Evolutionary conservation across 2,888 invertebrate genomes (phyloP).

Genomic region (Folsomia manolachei): DNA sequence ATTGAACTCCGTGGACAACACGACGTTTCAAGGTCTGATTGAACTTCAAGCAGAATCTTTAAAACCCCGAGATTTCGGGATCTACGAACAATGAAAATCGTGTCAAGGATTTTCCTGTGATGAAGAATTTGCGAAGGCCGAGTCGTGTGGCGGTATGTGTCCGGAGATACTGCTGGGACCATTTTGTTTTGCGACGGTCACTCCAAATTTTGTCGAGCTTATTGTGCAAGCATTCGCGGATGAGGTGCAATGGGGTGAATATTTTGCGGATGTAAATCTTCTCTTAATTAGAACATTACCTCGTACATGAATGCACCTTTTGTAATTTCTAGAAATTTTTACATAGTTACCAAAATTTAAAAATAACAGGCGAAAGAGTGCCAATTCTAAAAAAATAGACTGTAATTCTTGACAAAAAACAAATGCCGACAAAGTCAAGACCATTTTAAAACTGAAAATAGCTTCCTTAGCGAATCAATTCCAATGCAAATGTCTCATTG

Average conservation of each 20-base stretch:
- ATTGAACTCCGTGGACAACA: constrained; percentile 31
- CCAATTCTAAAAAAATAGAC: too few species aligned
- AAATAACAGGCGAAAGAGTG: too few species aligned
- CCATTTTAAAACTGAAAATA: too few species aligned
- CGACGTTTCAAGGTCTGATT: constrained; percentile 30
- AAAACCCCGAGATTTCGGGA: constrained; percentile 33
- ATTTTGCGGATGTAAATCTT: constrained; percentile 35
- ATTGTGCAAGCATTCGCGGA: constrained; percentile 38
- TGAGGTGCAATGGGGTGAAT: constrained; percentile 38
- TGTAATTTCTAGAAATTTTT: too few species aligned
- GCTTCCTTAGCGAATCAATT: too few species aligned
- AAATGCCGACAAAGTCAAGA: too few species aligned
- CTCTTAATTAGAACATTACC: too few species aligned
- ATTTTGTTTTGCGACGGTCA: constrained; percentile 31
- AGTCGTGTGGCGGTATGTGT: constrained; percentile 35
- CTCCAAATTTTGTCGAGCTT: constrained; percentile 32
- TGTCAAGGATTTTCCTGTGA: constrained; percentile 35
- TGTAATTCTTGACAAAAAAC: too few species aligned
- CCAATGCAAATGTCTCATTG: too few species aligned
- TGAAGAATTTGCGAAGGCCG: constrained; percentile 32
- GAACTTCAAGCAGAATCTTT: constrained; percentile 30
- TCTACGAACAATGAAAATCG: constrained; percentile 25
- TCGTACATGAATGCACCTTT: too few species aligned
- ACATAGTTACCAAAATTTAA: too few species aligned
- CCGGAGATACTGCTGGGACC: constrained; percentile 36